Conservation (phyloP, 2,113 vertebrate genomes). For the Elephas maximus region DNA sequence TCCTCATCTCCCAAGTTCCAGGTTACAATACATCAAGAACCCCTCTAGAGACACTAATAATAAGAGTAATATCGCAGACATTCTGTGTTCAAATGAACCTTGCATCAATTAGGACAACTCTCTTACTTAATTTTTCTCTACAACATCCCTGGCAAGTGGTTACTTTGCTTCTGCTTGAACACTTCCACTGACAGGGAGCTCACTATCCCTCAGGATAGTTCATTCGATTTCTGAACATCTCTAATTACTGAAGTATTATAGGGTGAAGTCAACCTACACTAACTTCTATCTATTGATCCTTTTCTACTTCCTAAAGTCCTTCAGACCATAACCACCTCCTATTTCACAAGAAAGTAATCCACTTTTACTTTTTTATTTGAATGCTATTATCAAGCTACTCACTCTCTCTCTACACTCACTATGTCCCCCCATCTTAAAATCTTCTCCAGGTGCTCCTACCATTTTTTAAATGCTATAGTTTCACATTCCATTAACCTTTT, state of each 20-base stretch:
- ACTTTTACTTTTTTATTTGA: background rate
- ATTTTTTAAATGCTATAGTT: background rate
- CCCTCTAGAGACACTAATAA: background rate
- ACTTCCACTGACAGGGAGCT: background rate
- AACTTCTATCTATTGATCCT: background rate
- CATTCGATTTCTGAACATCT: background rate
- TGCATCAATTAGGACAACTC: background rate
- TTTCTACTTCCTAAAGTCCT: conserved; percentile 17
- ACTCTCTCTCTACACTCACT: background rate
- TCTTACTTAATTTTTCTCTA: background rate
- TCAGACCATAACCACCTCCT: background rate
- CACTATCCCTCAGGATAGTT: background rate
- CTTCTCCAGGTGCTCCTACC: background rate
- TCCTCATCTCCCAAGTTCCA: background rate
- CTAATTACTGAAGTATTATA: background rate
- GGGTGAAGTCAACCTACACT: background rate
- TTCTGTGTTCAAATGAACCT: background rate
- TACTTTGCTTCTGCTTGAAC: background rate
- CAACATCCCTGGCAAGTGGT: background rate
- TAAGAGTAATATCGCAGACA: background rate
- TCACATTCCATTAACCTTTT: conserved; percentile 41
- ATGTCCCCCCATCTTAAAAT: background rate
- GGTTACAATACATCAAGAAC: background rate
- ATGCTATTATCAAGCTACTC: background rate
- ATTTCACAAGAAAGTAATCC: background rate